phyloP scores from a whole-genome alignment of 2,888 invertebrate genomes.

The Drosophila recens region DNA sequence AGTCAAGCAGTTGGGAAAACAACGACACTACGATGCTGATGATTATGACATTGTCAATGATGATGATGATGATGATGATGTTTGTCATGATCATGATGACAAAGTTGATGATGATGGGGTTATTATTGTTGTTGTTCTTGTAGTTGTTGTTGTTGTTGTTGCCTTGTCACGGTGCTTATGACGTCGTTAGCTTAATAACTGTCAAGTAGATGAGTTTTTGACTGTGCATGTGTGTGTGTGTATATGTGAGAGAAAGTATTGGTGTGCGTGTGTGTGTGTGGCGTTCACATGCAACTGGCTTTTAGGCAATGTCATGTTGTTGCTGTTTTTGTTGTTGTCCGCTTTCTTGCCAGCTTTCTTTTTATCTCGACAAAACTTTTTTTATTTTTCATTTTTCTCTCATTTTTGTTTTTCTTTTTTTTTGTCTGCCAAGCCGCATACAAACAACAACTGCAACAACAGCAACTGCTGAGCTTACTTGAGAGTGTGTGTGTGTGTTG shows the following conservation, averaged over 20 bases:
- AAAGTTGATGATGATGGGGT: conserved; percentile 5
- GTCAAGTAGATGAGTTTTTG: conserved; percentile 65
- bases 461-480: conserved; percentile 17
- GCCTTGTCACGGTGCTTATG: conserved; percentile 45
- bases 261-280: conserved; percentile 8
- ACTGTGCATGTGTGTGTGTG: conserved; percentile 8
- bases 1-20: conserved; percentile 44
- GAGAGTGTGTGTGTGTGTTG: conserved; percentile 13
- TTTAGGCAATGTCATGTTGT: conserved; percentile 33
- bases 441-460: conserved; percentile 66
- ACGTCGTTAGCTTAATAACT: conserved; percentile 80
- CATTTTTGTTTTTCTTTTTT: conserved; percentile 4
- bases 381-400: conserved; percentile 2
- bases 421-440: conserved; percentile 67
- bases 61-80: background rate
- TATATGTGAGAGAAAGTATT: background rate
- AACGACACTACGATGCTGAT: conserved; percentile 23
- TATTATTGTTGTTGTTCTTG: conserved; percentile 3
- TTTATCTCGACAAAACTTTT: background rate
- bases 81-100: conserved; percentile 15
- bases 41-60: conserved; percentile 7
- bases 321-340: background rate
- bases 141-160: too few species aligned
- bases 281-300: conserved; percentile 21
- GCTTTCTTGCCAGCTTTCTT: background rate